A percentile compares a stretch with the other conserved stretches of the same genome.
These are phyloP conservation scores for Nesogale talazaci DNA, from an alignment of 2,113 vertebrate species.

Conservation along the genomic window DNA sequence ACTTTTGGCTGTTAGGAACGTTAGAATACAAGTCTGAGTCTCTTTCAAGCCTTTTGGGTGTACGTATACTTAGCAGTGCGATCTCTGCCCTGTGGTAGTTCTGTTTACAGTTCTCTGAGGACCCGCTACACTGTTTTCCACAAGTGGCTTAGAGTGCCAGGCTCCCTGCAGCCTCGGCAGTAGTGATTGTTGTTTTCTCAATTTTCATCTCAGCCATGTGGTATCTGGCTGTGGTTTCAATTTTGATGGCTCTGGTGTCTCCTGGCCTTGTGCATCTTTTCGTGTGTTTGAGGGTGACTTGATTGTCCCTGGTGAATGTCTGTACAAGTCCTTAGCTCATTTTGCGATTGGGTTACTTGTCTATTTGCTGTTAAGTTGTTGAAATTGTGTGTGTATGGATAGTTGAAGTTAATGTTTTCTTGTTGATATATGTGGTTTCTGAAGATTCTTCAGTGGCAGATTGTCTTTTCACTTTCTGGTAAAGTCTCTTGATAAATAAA, in stretches of 20 bases:
- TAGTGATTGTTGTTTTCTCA: background rate
- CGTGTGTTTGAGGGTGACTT: background rate
- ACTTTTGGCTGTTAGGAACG: background rate
- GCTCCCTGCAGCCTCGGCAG: background rate
- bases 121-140: background rate
- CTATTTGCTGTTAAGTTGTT: background rate
- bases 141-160: background rate
- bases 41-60: background rate
- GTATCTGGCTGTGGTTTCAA: background rate
- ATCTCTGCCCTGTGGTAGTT: background rate
- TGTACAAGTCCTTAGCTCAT: background rate
- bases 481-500: too few species aligned
- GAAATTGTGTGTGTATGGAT: too few species aligned
- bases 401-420: too few species aligned
- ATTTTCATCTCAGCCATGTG: too few species aligned
- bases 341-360: background rate
- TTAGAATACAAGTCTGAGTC: background rate
- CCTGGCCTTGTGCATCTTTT: background rate
- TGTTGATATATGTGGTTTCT: background rate
- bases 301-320: background rate
- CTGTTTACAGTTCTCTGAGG: background rate
- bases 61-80: background rate
- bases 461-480: background rate
- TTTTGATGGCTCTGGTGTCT: background rate
- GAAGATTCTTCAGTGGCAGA: background rate